Percentiles rank a stretch among this genome's conserved stretches.
phyloP scores from a whole-genome alignment of 2,888 invertebrate species.

The Drosophila emarginata region DNA sequence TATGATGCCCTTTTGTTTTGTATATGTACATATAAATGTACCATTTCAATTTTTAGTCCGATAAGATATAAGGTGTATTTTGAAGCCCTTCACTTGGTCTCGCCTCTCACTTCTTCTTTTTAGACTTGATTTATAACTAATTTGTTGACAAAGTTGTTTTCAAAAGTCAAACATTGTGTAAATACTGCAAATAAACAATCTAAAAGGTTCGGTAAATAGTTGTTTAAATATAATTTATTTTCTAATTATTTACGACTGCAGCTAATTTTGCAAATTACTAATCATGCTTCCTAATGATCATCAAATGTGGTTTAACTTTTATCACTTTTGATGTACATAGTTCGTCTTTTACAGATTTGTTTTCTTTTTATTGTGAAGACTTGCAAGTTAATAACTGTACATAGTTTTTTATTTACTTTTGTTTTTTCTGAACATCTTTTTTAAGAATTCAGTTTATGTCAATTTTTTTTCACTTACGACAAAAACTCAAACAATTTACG shows the following conservation, averaged over 20 bases:
- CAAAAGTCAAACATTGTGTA: slow-evolving; percentile 25
- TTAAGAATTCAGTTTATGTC: not conserved
- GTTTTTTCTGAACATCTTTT: too few relatives aligned
- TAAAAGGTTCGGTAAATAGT: slow-evolving; percentile 8
- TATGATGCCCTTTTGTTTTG: not conserved
- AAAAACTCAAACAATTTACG: not conserved
- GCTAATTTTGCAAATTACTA: not conserved
- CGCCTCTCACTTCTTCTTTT: not conserved
- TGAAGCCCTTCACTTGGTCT: not conserved
- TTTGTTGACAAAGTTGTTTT: slow-evolving; percentile 23
- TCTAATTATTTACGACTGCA: not conserved
- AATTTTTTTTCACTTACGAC: not conserved
- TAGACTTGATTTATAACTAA: slow-evolving; percentile 4
- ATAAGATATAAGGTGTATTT: not conserved
- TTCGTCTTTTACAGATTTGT: too few relatives aligned
- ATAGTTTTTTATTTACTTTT: too few relatives aligned
- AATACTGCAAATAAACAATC: slow-evolving; percentile 26
- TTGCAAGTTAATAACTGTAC: too few relatives aligned
- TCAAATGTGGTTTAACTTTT: not conserved
- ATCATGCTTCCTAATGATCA: not conserved
- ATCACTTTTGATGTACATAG: not conserved
- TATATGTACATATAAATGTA: not conserved
- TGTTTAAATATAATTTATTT: not conserved
- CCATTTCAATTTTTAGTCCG: not conserved
- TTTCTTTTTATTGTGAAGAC: too few relatives aligned